phyloP scores from a whole-genome alignment of 2,797 vertebrate species.

The Poecilia picta region DNA sequence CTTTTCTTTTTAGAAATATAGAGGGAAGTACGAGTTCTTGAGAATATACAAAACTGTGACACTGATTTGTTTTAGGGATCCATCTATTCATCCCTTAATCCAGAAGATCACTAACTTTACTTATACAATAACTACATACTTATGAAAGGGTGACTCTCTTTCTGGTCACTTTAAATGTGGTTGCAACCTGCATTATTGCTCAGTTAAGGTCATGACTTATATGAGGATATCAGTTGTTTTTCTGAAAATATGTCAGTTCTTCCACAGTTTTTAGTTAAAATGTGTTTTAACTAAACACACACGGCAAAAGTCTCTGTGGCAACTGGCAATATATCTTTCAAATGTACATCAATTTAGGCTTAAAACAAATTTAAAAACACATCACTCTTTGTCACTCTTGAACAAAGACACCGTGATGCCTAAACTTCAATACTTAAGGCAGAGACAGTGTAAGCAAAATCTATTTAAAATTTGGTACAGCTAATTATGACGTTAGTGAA shows the following conservation, averaged over 20 bases:
- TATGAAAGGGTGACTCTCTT: neutral
- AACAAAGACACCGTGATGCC: neutral
- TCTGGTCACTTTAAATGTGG: neutral
- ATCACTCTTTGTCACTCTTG: neutral
- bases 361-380: neutral
- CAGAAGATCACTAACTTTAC: neutral
- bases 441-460: neutral
- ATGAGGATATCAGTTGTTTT: neutral
- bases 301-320: no score
- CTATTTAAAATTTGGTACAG: neutral
- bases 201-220: neutral
- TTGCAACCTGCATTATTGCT: neutral
- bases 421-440: neutral
- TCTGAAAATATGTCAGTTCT: neutral
- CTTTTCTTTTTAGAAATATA: neutral
- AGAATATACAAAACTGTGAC: neutral
- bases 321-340: no score
- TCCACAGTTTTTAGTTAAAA: neutral
- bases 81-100: neutral
- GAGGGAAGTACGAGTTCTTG: no score
- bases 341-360: no score
- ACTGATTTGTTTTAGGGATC: neutral
- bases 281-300: neutral
- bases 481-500: neutral
- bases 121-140: neutral